Conservation (phyloP, 2,797 vertebrate genomes). For the Cetoscarus ocellatus region DNA sequence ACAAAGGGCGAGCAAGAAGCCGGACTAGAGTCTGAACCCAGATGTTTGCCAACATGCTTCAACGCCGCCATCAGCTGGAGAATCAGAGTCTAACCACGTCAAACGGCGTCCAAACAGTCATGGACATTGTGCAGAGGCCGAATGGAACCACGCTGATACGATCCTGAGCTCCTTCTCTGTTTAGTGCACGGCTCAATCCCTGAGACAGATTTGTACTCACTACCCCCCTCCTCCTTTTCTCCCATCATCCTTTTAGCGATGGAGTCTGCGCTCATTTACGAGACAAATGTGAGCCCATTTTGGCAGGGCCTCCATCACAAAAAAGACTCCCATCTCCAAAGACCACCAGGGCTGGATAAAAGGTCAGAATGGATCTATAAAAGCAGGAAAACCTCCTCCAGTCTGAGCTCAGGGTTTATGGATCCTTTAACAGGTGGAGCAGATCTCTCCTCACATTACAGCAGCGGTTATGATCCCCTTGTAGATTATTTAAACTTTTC, state of each 20-base stretch:
- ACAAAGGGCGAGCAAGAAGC: too few species aligned
- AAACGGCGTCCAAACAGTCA: not conserved
- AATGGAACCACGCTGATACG: not conserved
- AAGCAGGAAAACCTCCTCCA: not conserved
- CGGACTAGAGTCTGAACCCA: too few species aligned
- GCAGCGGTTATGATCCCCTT: not conserved
- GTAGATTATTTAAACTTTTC: not conserved
- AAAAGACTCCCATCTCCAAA: conserved; percentile 3
- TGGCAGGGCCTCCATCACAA: not conserved
- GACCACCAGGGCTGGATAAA: not conserved
- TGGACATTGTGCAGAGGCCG: not conserved
- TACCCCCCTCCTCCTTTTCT: not conserved
- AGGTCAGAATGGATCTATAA: not conserved
- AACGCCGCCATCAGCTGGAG: not conserved
- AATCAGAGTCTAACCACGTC: not conserved
- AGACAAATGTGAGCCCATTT: conserved; percentile 1
- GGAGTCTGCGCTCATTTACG: not conserved
- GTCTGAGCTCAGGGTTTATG: not conserved
- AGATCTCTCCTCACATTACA: not conserved
- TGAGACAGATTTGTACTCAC: not conserved
- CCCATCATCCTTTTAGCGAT: not conserved
- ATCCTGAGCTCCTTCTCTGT: not conserved
- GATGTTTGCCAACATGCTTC: too few species aligned
- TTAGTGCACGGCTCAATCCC: not conserved
- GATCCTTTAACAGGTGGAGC: not conserved